A percentile compares a stretch with the other conserved stretches of the same genome.
phyloP scores from a whole-genome alignment of 2,113 vertebrate species.

The Benitochromis conjunctus region DNA sequence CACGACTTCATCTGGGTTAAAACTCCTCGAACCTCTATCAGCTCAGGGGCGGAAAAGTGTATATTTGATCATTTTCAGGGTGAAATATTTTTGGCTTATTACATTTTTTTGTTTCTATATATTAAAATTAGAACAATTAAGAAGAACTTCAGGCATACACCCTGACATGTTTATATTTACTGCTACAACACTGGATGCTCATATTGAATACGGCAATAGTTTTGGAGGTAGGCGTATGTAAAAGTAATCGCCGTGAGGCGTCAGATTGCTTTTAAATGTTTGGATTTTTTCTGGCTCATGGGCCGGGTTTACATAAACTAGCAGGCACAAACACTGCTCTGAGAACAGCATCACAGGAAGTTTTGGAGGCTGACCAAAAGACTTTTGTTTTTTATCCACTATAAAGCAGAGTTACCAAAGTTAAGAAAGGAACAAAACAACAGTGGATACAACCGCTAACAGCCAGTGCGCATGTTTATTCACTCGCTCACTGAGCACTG shows the following conservation, averaged over 20 bases:
- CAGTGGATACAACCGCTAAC: not conserved
- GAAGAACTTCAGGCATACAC: not conserved
- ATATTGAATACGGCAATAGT: not conserved
- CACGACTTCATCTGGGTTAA: not conserved
- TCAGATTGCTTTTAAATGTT: not conserved
- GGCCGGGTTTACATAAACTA: not conserved
- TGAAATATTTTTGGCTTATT: not conserved
- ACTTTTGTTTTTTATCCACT: not conserved
- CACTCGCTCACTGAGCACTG: too few relatives aligned
- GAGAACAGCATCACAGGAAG: not conserved
- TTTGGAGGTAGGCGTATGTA: not conserved
- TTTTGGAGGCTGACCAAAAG: not conserved
- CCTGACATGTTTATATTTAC: not conserved
- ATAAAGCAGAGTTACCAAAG: not conserved
- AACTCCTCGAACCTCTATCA: not conserved
- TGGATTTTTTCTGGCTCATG: fast-evolving
- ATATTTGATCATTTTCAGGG: not conserved
- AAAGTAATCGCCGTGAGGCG: not conserved
- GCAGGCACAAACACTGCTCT: not conserved
- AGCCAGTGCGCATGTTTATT: too few relatives aligned
- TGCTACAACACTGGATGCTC: not conserved
- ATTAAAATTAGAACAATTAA: not conserved
- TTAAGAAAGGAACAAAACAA: not conserved
- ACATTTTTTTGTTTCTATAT: not conserved
- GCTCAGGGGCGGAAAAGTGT: not conserved